Percentiles rank a stretch among this genome's conserved stretches.
phyloP scores from a whole-genome alignment of 2,888 invertebrate genomes.

The Penaeus monodon region DNA sequence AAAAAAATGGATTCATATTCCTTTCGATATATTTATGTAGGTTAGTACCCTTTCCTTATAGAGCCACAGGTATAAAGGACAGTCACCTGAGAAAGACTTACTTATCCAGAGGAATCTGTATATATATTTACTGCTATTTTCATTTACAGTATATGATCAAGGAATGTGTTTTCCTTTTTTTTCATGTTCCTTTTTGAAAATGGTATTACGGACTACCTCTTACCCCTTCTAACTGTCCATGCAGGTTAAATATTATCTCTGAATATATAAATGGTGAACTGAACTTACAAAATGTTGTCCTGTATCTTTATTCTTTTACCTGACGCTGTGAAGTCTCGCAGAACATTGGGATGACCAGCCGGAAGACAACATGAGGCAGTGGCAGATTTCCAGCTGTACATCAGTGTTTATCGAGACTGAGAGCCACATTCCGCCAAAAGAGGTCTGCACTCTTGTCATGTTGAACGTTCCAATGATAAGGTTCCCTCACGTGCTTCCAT shows the following conservation, averaged over 20 bases:
- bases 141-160: background rate
- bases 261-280: constrained; percentile 23
- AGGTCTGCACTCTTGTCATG: constrained; percentile 60
- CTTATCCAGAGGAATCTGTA: background rate
- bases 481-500: constrained; percentile 75
- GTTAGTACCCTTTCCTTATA: too few species aligned
- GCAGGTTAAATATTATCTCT: background rate
- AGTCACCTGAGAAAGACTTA: too few species aligned
- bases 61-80: too few species aligned
- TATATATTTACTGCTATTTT: background rate
- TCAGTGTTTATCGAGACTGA: constrained; percentile 55
- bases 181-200: background rate
- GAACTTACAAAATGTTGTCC: constrained; percentile 54
- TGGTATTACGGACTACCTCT: background rate
- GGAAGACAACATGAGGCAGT: constrained; percentile 95
- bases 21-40: too few species aligned
- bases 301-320: constrained; percentile 47
- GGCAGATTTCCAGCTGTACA: constrained; percentile 96
- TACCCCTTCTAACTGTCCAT: too few species aligned
- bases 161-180: background rate
- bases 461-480: constrained; percentile 66
- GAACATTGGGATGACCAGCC: constrained; percentile 94
- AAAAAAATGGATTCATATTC: too few species aligned
- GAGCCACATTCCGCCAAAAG: constrained; percentile 63
- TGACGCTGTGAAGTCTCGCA: constrained; percentile 88